phyloP scores from a whole-genome alignment of 2,113 vertebrate genomes.

The Machaerirhynchus nigripectus region DNA sequence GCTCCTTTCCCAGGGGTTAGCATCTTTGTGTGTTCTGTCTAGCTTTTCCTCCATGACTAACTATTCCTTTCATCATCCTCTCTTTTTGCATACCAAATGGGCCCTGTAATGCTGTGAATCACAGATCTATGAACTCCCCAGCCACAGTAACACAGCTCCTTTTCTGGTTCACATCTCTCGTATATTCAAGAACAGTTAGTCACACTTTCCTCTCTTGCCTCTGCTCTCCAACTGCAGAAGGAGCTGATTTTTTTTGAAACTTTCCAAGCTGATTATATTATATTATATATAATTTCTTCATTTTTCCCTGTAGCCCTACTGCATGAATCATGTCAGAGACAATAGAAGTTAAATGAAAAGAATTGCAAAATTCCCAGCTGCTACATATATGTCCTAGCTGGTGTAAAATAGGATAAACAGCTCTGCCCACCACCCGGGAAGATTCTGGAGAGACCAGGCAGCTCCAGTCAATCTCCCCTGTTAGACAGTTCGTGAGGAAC shows the following conservation, averaged over 20 bases:
- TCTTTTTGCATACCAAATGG: constrained; percentile 46
- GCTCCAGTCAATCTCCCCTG: neutral
- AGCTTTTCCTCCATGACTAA: constrained; percentile 44
- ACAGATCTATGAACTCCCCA: constrained; percentile 39
- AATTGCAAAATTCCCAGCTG: neutral
- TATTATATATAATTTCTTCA: neutral
- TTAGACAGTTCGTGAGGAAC: neutral
- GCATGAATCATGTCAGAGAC: neutral
- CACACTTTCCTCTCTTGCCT: neutral
- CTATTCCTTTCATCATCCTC: constrained; percentile 43
- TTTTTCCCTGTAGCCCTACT: neutral
- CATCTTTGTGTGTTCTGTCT: neutral
- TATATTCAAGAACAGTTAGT: constrained; percentile 20
- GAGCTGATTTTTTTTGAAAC: neutral
- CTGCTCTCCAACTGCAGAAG: neutral
- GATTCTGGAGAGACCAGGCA: neutral
- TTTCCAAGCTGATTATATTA: neutral
- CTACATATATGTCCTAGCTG: neutral
- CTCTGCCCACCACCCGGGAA: neutral
- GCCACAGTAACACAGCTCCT: neutral
- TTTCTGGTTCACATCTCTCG: neutral
- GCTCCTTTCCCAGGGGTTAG: neutral
- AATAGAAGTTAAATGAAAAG: neutral
- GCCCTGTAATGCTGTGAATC: constrained; percentile 41
- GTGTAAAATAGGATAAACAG: neutral